Percentiles rank a stretch among this genome's conserved stretches.
Conservation (phyloP, 1,140 invertebrate species). For the Babylonia areolata region DNA sequence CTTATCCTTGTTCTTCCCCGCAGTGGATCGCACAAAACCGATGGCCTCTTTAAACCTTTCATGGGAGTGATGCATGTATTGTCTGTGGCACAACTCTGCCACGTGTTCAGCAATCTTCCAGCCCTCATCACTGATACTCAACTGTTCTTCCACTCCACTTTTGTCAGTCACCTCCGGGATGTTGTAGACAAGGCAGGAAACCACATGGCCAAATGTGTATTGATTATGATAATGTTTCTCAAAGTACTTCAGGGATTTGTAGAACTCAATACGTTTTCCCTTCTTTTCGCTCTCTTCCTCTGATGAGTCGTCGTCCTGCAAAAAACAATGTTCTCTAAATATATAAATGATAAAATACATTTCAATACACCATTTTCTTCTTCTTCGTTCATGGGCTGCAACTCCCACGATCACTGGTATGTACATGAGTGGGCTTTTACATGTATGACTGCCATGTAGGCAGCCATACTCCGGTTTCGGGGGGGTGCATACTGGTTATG, state of each 20-base stretch:
- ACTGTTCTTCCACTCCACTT: not conserved
- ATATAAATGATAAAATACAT: no score
- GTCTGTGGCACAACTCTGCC: conserved; percentile 2
- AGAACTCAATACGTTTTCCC: not conserved
- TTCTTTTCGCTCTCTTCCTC: conserved; percentile 1
- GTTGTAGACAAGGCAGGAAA: conserved; percentile 28
- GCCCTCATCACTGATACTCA: not conserved
- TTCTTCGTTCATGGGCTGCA: no score
- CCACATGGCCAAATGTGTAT: no score
- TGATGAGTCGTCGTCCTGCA: not conserved
- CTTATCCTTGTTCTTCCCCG: no score
- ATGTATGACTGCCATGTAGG: no score
- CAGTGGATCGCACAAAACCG: not conserved
- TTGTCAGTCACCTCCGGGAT: not conserved
- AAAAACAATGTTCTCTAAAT: no score
- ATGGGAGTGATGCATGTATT: not conserved
- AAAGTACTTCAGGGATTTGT: conserved; percentile 43
- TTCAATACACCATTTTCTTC: no score
- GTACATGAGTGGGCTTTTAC: no score
- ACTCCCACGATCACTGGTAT: no score
- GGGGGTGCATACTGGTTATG: no score
- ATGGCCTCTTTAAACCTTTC: not conserved
- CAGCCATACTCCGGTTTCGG: no score
- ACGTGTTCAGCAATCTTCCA: not conserved
- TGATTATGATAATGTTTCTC: conserved; percentile 45